These are phyloP conservation scores for Caenorhabditis plicata DNA, from an alignment of 2,888 invertebrate species.

Conservation along the genomic window DNA sequence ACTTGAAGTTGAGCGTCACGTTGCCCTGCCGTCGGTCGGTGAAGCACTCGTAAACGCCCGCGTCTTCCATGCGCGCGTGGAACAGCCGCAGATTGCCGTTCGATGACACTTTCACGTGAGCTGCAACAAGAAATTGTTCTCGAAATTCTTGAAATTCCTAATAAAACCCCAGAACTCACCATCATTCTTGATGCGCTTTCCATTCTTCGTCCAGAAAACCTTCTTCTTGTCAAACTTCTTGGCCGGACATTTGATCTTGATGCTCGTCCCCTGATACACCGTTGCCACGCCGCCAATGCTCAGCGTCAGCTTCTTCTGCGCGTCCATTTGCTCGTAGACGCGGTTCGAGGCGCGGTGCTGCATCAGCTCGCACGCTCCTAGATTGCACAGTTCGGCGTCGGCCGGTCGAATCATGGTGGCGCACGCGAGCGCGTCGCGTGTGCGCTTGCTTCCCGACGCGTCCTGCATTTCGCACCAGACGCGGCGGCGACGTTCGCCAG, in stretches of 20 bases:
- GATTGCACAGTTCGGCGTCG: slow-evolving; percentile 80
- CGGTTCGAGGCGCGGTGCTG: slow-evolving; percentile 64
- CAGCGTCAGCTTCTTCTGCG: slow-evolving; percentile 73
- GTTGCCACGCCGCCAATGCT: slow-evolving; percentile 88
- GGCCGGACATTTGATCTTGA: slow-evolving; percentile 90
- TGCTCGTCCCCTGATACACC: slow-evolving; percentile 82
- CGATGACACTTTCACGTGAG: slow-evolving; percentile 77
- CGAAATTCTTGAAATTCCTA: neutral
- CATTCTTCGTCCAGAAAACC: slow-evolving; percentile 80
- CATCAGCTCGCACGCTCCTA: slow-evolving; percentile 46
- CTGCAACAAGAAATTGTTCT: slow-evolving; percentile 6
- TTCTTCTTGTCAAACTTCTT: slow-evolving; percentile 78
- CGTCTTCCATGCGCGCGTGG: slow-evolving; percentile 72
- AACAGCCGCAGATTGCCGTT: slow-evolving; percentile 85
- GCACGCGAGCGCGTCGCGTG: slow-evolving; percentile 74
- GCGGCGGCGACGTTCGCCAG: slow-evolving; percentile 82
- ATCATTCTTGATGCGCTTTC: slow-evolving; percentile 75
- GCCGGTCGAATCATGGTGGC: slow-evolving; percentile 74
- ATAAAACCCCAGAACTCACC: slow-evolving; percentile 25
- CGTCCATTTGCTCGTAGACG: slow-evolving; percentile 77
- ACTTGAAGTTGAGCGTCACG: slow-evolving; percentile 79
- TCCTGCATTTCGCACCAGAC: slow-evolving; percentile 85
- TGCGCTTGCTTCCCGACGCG: slow-evolving; percentile 76
- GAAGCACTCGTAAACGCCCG: slow-evolving; percentile 73
- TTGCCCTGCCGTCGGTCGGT: slow-evolving; percentile 73